Percentiles rank a stretch among this genome's conserved stretches.
phyloP scores from a whole-genome alignment of 2,797 vertebrate genomes.

The Cyprinodon diabolis region DNA sequence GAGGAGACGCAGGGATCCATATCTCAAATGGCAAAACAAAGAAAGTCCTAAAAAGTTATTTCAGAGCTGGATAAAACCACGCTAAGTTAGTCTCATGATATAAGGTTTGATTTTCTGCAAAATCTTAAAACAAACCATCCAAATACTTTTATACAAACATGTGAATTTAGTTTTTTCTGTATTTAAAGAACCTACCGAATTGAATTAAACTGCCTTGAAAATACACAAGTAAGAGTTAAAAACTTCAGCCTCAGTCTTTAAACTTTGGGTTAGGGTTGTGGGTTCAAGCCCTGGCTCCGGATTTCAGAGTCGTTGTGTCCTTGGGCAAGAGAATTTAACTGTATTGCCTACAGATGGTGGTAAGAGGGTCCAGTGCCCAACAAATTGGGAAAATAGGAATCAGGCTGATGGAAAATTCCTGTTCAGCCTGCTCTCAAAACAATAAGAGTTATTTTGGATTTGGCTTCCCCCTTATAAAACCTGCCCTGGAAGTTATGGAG shows the following conservation, averaged over 20 bases:
- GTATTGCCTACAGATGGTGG: too few relatives aligned
- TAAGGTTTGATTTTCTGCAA: neutral
- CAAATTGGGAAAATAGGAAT: too few relatives aligned
- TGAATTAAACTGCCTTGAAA: neutral
- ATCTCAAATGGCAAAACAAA: too few relatives aligned
- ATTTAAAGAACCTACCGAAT: neutral
- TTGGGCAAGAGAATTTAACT: too few relatives aligned
- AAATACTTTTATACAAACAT: neutral
- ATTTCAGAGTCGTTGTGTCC: too few relatives aligned
- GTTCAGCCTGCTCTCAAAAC: too few relatives aligned
- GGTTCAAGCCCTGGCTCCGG: too few relatives aligned
- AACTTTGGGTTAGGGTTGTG: neutral
- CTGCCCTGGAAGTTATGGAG: too few relatives aligned
- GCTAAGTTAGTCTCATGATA: neutral
- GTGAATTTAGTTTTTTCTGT: neutral
- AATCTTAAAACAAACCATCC: neutral
- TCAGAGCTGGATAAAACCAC: neutral
- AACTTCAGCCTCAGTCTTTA: neutral
- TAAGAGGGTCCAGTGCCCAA: too few relatives aligned
- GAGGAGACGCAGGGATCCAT: neutral
- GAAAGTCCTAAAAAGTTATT: neutral
- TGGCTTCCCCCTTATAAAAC: too few relatives aligned
- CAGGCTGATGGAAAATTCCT: too few relatives aligned
- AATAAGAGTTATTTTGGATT: too few relatives aligned
- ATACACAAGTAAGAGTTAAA: neutral